Percentiles rank a stretch among this genome's conserved stretches.
phyloP scores from a whole-genome alignment of 2,888 invertebrate genomes.

The Noctua janthina region DNA sequence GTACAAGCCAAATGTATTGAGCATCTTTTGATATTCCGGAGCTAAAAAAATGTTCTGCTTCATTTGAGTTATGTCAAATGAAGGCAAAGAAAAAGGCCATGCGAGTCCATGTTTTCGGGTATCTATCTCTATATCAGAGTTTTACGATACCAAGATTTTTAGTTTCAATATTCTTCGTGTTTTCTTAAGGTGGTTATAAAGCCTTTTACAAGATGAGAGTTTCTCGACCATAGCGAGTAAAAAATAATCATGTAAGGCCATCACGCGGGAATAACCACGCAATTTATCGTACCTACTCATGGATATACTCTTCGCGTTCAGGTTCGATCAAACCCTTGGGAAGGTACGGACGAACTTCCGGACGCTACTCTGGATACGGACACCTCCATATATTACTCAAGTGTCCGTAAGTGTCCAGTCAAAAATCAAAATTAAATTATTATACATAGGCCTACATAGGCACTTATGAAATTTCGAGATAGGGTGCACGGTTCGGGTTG shows the following conservation, averaged over 20 bases:
- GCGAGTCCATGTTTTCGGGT: not conserved
- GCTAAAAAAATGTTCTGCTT: not conserved
- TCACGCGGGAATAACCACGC: not conserved
- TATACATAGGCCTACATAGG: not conserved
- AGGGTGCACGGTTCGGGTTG: not conserved
- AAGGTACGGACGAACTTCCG: not conserved
- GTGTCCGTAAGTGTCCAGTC: not conserved
- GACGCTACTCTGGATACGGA: not conserved
- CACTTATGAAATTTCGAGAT: not conserved
- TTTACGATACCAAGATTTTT: not conserved
- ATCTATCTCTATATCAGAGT: not conserved
- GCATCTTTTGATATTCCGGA: slow-evolving; percentile 13
- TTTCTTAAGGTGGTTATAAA: not conserved
- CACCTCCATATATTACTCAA: not conserved
- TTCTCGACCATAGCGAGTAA: not conserved
- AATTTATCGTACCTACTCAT: not conserved
- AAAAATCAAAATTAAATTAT: not conserved
- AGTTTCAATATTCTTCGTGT: not conserved
- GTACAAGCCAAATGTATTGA: slow-evolving; percentile 9
- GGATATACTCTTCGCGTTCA: not conserved
- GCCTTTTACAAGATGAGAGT: not conserved
- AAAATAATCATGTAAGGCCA: too few relatives aligned
- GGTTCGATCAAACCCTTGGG: not conserved
- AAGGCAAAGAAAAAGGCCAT: not conserved
- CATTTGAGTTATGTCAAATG: not conserved